These are phyloP conservation scores for Colletes collaris DNA, from an alignment of 2,888 invertebrate species.

Conservation along the genomic window DNA sequence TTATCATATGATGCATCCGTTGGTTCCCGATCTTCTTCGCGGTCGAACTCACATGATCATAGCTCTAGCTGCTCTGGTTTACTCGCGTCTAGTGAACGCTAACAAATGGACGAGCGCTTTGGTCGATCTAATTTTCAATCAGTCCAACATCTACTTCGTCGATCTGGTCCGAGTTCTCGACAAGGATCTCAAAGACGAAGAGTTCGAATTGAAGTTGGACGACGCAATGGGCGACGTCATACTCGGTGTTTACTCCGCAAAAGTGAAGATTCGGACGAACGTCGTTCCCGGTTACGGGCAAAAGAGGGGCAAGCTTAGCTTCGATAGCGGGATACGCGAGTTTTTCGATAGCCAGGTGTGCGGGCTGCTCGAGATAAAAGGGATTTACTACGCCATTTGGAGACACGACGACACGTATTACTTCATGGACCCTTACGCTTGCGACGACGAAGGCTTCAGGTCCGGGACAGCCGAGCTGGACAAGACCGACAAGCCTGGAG, in stretches of 20 bases:
- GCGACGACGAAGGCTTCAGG: conserved; percentile 76
- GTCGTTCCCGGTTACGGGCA: conserved; percentile 74
- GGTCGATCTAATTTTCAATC: conserved; percentile 80
- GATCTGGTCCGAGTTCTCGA: conserved; percentile 76
- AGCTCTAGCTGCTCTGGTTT: conserved; percentile 76
- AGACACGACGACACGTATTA: conserved; percentile 77
- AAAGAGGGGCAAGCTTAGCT: conserved; percentile 69
- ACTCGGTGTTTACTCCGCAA: conserved; percentile 78
- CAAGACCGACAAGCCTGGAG: conserved; percentile 37
- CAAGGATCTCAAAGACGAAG: conserved; percentile 70
- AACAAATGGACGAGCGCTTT: conserved; percentile 78
- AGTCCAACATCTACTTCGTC: conserved; percentile 77
- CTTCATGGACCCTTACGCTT: conserved; percentile 78
- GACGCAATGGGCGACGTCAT: conserved; percentile 78
- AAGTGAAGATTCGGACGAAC: conserved; percentile 75
- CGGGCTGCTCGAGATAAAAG: conserved; percentile 78
- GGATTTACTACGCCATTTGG: conserved; percentile 78
- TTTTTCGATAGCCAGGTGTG: conserved; percentile 70
- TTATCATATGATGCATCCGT: conserved; percentile 74
- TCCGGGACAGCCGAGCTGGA: conserved; percentile 32
- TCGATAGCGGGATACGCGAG: conserved; percentile 71
- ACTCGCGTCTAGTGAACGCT: conserved; percentile 74
- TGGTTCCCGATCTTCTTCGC: conserved; percentile 70
- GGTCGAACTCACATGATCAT: conserved; percentile 74
- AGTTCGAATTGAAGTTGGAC: conserved; percentile 72